Evolutionary conservation across 1,140 invertebrate species (phyloP).

Genomic region (Whitmania pigra): DNA sequence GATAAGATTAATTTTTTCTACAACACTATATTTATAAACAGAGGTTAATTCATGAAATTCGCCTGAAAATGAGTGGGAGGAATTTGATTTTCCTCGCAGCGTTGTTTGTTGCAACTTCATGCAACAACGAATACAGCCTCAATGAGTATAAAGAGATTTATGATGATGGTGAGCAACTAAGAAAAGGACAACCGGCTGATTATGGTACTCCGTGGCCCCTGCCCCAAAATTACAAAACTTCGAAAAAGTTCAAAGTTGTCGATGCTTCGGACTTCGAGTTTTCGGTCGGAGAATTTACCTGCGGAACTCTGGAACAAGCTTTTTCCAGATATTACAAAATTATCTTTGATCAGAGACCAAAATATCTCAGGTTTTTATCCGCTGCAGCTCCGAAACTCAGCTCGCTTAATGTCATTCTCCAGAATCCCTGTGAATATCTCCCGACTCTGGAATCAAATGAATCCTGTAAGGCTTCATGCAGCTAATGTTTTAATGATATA

Average conservation of each 20-base stretch:
- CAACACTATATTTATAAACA: no score
- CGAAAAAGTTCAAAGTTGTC: conserved; percentile 25
- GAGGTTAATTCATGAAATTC: no score
- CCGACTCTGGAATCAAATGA: no score
- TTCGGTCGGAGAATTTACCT: conserved; percentile 21
- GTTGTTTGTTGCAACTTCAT: background rate
- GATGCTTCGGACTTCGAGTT: conserved; percentile 30
- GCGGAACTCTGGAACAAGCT: conserved; percentile 29
- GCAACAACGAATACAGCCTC: background rate
- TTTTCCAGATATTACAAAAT: conserved; percentile 27
- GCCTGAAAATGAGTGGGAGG: background rate
- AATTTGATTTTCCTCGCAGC: background rate
- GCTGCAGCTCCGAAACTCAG: no score
- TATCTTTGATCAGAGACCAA: conserved; percentile 27
- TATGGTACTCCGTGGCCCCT: conserved; percentile 34
- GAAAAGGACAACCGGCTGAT: no score
- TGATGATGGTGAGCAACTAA: no score
- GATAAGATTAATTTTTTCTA: no score
- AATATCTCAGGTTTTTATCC: conserved; percentile 11
- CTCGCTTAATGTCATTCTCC: no score
- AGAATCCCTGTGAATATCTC: no score
- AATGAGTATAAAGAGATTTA: background rate
- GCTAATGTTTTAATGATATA: no score
- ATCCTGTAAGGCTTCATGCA: conserved; percentile 32
- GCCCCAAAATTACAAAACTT: conserved; percentile 28